Percentiles rank a stretch among this genome's conserved stretches.
Conservation (phyloP, 2,888 invertebrate genomes). For the Mayetiola destructor region DNA sequence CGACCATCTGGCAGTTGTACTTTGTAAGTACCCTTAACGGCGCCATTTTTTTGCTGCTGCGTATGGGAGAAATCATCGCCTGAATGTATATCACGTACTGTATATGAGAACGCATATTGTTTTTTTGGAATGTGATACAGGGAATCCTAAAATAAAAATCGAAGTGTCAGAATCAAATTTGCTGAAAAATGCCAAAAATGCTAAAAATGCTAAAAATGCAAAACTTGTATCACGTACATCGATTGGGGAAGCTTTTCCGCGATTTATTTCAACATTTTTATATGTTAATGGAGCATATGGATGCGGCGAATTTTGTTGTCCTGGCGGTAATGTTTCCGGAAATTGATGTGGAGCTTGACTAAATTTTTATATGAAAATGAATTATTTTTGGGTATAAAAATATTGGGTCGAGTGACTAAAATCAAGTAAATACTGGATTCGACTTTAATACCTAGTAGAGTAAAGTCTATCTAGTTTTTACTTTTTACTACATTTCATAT, state of each 20-base stretch:
- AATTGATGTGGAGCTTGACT: slow-evolving; percentile 18
- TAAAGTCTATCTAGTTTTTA: too few relatives aligned
- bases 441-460: too few relatives aligned
- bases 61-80: slow-evolving; percentile 55
- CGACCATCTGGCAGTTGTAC: slow-evolving; percentile 53
- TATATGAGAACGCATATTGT: slow-evolving; percentile 51
- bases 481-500: too few relatives aligned
- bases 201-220: neutral
- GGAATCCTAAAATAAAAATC: neutral
- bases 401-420: neutral
- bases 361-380: neutral
- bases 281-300: neutral
- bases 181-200: neutral
- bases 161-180: neutral
- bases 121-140: slow-evolving; percentile 20
- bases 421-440: too few relatives aligned
- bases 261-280: too few relatives aligned
- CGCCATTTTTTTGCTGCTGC: slow-evolving; percentile 39
- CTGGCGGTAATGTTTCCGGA: slow-evolving; percentile 13
- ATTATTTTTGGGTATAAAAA: neutral
- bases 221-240: too few relatives aligned
- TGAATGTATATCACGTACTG: slow-evolving; percentile 44
- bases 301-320: neutral
- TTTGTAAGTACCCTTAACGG: slow-evolving; percentile 51
- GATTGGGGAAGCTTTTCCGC: too few relatives aligned